Evolutionary conservation across 2,113 vertebrate species (phyloP).

Genomic region (Pseudopipra pipra): DNA sequence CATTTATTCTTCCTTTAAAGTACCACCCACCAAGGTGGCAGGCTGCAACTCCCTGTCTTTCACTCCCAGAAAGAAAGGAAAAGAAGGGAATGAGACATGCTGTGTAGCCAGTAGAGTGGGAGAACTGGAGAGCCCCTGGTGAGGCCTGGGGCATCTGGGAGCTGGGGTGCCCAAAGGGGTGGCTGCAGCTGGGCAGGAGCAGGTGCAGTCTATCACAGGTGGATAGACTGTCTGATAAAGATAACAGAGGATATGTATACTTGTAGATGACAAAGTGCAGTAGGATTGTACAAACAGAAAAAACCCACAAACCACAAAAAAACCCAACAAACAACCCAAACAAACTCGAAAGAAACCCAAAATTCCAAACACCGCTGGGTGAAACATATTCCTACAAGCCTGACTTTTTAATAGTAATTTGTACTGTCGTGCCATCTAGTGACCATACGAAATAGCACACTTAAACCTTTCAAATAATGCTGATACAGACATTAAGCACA

Average conservation of each 20-base stretch:
- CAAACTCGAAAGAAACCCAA: background rate
- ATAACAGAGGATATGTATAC: background rate
- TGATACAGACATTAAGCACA: background rate
- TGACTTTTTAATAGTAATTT: background rate
- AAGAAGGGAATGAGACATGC: background rate
- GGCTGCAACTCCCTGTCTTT: background rate
- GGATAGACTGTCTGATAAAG: background rate
- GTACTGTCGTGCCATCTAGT: constrained; percentile 48
- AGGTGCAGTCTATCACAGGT: background rate
- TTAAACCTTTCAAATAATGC: background rate
- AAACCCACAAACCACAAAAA: background rate
- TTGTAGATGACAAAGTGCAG: background rate
- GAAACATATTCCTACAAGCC: background rate
- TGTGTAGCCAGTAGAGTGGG: background rate
- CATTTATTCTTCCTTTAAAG: background rate
- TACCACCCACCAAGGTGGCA: background rate
- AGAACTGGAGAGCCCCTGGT: background rate
- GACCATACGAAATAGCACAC: background rate
- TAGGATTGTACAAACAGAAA: background rate
- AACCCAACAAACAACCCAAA: background rate
- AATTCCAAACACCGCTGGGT: background rate
- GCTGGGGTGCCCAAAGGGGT: fast-evolving
- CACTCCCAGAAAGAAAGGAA: background rate
- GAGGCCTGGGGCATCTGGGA: background rate
- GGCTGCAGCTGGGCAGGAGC: background rate